Conservation (phyloP, 2,113 vertebrate species). For the Chaenocephalus aceratus region DNA sequence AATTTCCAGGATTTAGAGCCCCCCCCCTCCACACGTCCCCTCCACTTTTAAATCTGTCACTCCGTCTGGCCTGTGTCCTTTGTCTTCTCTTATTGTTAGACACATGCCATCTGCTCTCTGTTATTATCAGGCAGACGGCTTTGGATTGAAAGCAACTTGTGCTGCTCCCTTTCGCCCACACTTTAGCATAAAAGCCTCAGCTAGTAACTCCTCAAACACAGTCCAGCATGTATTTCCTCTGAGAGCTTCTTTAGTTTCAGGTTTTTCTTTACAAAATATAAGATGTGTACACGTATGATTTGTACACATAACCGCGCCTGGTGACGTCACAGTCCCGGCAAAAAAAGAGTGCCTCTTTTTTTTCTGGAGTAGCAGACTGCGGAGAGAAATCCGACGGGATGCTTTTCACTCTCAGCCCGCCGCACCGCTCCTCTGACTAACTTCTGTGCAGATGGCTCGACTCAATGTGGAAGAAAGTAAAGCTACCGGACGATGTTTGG, state of each 20-base stretch:
- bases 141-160: conserved; percentile 44
- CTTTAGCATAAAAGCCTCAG: neutral
- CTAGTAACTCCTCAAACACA: neutral
- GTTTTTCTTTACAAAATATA: too few species aligned
- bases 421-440: neutral
- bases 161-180: conserved; percentile 55
- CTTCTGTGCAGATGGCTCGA: neutral
- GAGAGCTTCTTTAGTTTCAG: too few species aligned
- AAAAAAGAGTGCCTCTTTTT: too few species aligned
- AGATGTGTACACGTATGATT: neutral
- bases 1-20: conserved; percentile 23
- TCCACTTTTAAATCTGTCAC: conserved; percentile 63
- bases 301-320: conserved; percentile 26
- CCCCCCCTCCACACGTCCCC: conserved; percentile 26
- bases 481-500: conserved; percentile 56
- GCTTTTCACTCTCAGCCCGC: conserved; percentile 22
- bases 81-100: conserved; percentile 61
- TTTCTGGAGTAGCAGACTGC: neutral
- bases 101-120: conserved; percentile 78
- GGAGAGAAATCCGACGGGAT: conserved; percentile 48
- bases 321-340: conserved; percentile 76
- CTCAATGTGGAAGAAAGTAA: conserved; percentile 7
- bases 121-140: conserved; percentile 65
- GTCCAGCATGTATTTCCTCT: neutral
- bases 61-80: conserved; percentile 71